A percentile compares a stretch with the other conserved stretches of the same genome.
Conservation (phyloP, 2,113 vertebrate genomes). For the Gavialis gangeticus region DNA sequence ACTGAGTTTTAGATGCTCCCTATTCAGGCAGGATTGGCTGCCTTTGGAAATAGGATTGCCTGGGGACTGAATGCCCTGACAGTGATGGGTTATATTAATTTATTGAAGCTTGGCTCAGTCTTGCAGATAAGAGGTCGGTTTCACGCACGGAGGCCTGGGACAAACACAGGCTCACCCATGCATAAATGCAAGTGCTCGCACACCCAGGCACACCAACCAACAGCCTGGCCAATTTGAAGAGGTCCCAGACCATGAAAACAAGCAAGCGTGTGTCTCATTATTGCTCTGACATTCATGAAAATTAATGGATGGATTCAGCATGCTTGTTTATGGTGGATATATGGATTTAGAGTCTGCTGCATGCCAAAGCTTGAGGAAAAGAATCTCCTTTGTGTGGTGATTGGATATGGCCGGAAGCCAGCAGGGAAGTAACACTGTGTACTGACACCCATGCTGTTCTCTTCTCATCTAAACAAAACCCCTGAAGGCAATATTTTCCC, state of each 20-base stretch:
- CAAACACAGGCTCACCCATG: fast-evolving
- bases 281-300: fast-evolving
- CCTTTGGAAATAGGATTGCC: background rate
- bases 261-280: fast-evolving
- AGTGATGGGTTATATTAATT: fast-evolving
- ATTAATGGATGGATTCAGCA: fast-evolving
- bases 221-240: background rate
- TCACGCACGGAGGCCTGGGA: fast-evolving
- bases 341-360: fast-evolving
- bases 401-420: background rate
- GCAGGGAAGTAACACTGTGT: background rate
- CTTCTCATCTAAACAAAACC: background rate
- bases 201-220: fast-evolving
- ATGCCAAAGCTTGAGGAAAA: background rate
- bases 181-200: fast-evolving
- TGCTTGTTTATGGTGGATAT: background rate
- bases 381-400: background rate
- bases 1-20: background rate
- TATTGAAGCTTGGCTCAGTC: background rate
- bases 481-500: background rate
- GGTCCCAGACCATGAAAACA: background rate
- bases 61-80: fast-evolving
- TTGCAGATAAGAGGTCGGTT: background rate
- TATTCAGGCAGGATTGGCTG: background rate
- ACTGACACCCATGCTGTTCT: fast-evolving